phyloP scores from a whole-genome alignment of 2,797 vertebrate genomes.

The Centropyge bicolor region DNA sequence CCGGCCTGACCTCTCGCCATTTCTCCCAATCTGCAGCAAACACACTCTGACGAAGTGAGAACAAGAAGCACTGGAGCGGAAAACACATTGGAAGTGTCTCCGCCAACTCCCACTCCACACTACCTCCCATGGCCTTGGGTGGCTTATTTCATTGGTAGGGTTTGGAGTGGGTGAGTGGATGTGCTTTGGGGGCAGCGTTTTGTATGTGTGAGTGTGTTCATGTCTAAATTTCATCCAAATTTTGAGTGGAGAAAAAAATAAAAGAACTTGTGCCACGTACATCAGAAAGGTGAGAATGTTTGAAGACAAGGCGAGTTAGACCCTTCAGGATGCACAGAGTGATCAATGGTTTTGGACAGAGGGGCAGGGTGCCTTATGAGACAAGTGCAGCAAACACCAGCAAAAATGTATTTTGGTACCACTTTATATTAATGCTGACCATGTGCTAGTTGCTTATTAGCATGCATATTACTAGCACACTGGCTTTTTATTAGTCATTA shows the following conservation, averaged over 20 bases:
- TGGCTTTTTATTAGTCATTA: no score
- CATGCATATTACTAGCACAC: no score
- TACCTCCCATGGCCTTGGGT: conserved; percentile 61
- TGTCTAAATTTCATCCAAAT: conserved; percentile 24
- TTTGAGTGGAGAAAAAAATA: conserved; percentile 8
- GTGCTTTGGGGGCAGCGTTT: conserved; percentile 42
- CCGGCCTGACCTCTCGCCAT: conserved; percentile 72
- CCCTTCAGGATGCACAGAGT: background rate
- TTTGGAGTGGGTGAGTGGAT: conserved; percentile 52
- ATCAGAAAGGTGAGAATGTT: background rate
- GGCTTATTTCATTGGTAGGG: conserved; percentile 60
- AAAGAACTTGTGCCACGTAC: background rate
- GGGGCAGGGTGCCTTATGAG: background rate
- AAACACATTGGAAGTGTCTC: conserved; percentile 83
- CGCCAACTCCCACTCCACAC: conserved; percentile 70
- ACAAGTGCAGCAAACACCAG: background rate
- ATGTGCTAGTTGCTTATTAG: no score
- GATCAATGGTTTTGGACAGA: background rate
- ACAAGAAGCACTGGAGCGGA: conserved; percentile 78
- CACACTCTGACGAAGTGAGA: conserved; percentile 82
- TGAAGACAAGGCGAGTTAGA: background rate
- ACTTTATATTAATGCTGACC: no score
- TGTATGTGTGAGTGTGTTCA: conserved; percentile 5
- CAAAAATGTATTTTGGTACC: background rate
- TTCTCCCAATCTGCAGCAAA: conserved; percentile 77